These are phyloP conservation scores for Benitochromis conjunctus DNA, from an alignment of 2,113 vertebrate species.

Conservation along the genomic window DNA sequence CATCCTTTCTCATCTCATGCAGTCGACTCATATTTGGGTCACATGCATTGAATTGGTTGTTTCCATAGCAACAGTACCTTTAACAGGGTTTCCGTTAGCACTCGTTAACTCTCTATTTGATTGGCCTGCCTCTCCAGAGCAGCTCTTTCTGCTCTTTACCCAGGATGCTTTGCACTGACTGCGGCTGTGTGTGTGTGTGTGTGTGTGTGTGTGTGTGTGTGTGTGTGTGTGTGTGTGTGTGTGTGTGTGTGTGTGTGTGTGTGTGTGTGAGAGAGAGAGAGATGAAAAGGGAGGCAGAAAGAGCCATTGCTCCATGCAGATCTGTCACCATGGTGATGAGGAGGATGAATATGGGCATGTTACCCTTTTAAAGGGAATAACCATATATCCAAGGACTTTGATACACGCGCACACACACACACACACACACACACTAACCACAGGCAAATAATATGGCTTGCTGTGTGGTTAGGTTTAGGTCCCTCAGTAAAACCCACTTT, in stretches of 20 bases:
- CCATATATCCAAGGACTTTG: constrained; percentile 9
- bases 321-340: constrained; percentile 1
- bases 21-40: constrained; percentile 15
- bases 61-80: constrained; percentile 72
- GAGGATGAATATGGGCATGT: neutral
- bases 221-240: no score
- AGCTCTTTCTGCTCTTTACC: constrained; percentile 27
- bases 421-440: neutral
- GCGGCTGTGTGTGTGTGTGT: no score
- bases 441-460: neutral
- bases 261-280: neutral
- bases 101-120: constrained; percentile 18
- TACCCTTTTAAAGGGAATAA: neutral
- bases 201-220: no score
- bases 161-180: constrained; percentile 48
- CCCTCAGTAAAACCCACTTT: neutral
- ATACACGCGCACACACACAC: neutral
- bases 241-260: neutral
- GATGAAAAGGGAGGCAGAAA: constrained; percentile 34
- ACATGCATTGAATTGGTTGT: constrained; percentile 43
- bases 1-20: neutral
- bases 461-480: fast-evolving
- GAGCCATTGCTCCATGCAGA: constrained; percentile 21
- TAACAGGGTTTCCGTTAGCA: constrained; percentile 36
- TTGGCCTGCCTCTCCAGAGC: constrained; percentile 43